phyloP scores from a whole-genome alignment of 2,888 invertebrate genomes.

The Agrochola litura region DNA sequence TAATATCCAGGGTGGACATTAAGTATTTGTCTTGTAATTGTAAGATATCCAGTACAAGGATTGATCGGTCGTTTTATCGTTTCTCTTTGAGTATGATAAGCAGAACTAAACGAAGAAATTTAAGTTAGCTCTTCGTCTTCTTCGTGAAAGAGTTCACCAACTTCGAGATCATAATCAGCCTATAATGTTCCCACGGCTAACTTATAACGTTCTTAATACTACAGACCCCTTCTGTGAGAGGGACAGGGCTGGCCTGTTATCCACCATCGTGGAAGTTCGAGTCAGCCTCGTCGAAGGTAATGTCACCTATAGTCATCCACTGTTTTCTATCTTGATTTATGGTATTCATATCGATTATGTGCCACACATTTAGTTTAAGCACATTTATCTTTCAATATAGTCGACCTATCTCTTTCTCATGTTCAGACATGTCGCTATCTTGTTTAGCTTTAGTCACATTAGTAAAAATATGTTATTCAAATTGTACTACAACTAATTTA shows the following conservation, averaged over 20 bases:
- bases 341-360: background rate
- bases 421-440: conserved; percentile 17
- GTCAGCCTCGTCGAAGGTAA: rapidly evolving
- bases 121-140: background rate
- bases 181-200: too few species aligned
- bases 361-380: background rate
- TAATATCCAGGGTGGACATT: background rate
- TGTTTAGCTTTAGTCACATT: conserved; percentile 4
- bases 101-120: background rate
- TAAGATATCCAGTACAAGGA: background rate
- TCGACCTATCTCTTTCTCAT: background rate
- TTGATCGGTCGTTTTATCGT: background rate
- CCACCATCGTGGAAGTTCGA: background rate
- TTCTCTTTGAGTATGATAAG: background rate
- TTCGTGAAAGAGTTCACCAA: background rate
- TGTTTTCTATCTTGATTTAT: background rate
- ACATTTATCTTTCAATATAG: background rate
- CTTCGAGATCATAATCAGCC: background rate
- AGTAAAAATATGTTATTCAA: conserved; percentile 11
- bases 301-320: background rate
- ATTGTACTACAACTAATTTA: conserved; percentile 7
- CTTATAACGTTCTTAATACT: background rate
- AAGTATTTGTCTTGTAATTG: background rate
- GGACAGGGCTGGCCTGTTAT: background rate
- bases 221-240: background rate